phyloP scores from a whole-genome alignment of 30 jellyfish, hydroid and myxozoan genomes.

The Aurelia sp. region DNA sequence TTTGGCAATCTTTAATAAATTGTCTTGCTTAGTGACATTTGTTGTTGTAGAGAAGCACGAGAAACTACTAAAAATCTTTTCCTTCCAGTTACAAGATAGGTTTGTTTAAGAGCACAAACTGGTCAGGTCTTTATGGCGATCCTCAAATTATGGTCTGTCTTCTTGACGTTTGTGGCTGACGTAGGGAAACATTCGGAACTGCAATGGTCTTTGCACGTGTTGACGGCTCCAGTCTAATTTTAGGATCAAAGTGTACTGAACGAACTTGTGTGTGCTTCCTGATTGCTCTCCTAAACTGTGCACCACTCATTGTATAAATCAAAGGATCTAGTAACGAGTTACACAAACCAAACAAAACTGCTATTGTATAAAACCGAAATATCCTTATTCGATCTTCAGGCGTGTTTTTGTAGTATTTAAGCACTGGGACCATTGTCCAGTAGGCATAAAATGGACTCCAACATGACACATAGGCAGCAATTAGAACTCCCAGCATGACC shows the following conservation, averaged over 20 bases:
- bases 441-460: slow-evolving; percentile 74
- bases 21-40: too few relatives aligned
- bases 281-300: slow-evolving; percentile 42
- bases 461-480: slow-evolving; percentile 41
- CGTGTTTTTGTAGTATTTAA: slow-evolving; percentile 23
- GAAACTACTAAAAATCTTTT: too few relatives aligned
- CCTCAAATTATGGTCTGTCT: too few relatives aligned
- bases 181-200: too few relatives aligned
- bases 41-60: too few relatives aligned
- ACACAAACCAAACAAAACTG: slow-evolving; percentile 51
- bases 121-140: too few relatives aligned
- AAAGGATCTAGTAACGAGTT: slow-evolving; percentile 69
- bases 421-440: slow-evolving; percentile 42
- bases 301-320: slow-evolving; percentile 69
- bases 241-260: neutral
- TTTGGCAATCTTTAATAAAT: too few relatives aligned
- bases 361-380: slow-evolving; percentile 57
- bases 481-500: slow-evolving; percentile 60
- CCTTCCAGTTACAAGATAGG: too few relatives aligned
- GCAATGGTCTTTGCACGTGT: too few relatives aligned
- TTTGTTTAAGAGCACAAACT: too few relatives aligned
- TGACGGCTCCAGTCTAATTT: too few relatives aligned
- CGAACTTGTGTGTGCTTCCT: slow-evolving; percentile 15
- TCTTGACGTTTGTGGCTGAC: too few relatives aligned
- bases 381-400: slow-evolving; percentile 27